These are phyloP conservation scores for Hermaeophaga mercurialis DNA, from an alignment of 2,888 invertebrate genomes.

Conservation along the genomic window DNA sequence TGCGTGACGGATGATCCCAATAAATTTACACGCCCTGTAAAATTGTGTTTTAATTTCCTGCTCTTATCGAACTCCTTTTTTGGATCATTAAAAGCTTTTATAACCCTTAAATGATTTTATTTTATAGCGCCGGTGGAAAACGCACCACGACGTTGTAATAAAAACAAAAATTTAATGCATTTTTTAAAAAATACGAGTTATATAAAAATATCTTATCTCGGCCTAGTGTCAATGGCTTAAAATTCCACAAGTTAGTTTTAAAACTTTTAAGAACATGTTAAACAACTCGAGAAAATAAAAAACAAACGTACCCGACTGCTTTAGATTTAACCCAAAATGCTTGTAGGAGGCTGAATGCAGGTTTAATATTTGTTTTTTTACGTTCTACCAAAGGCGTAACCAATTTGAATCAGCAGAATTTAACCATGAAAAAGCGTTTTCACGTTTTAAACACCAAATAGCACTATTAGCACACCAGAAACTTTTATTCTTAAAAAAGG, in stretches of 20 bases:
- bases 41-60: conserved; percentile 22
- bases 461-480: no score
- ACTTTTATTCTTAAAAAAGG: no score
- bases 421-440: no score
- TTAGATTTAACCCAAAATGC: conserved; percentile 36
- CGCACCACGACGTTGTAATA: conserved; percentile 45
- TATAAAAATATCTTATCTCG: conserved; percentile 42
- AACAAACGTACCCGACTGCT: conserved; percentile 27
- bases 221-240: conserved; percentile 43
- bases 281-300: conserved; percentile 41
- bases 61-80: conserved; percentile 33
- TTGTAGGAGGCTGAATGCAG: conserved; percentile 40
- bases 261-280: conserved; percentile 44
- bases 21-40: no score
- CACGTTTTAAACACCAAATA: no score
- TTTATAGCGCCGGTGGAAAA: conserved; percentile 22
- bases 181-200: conserved; percentile 40
- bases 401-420: no score
- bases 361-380: conserved; percentile 34
- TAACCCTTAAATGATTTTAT: conserved; percentile 39
- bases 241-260: conserved; percentile 43
- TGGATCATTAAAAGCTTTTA: conserved; percentile 35
- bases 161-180: conserved; percentile 50
- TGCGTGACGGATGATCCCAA: no score
- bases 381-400: conserved; percentile 7